Percentiles rank a stretch among this genome's conserved stretches.
Evolutionary conservation across 37 sponge, comb jelly and placozoan genomes (phyloP).

Genomic region (Diacarnus erythraeanus): DNA sequence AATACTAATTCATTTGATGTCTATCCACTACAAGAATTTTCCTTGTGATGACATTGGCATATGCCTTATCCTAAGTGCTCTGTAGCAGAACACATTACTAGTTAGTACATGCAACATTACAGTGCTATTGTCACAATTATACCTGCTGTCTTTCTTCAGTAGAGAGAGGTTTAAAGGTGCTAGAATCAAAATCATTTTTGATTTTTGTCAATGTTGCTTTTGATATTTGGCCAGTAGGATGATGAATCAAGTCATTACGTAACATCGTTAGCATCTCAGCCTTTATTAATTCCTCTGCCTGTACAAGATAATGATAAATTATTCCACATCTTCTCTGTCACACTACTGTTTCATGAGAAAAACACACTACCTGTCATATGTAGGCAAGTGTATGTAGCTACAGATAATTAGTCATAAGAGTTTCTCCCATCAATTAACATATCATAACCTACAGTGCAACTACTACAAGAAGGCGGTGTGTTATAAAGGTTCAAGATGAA

Average conservation of each 20-base stretch:
- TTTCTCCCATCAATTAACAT: too few relatives aligned
- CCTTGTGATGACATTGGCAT: too few relatives aligned
- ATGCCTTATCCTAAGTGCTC: too few relatives aligned
- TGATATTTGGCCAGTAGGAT: slow-evolving; percentile 36
- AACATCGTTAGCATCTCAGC: slow-evolving; percentile 86
- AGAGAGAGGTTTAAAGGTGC: slow-evolving; percentile 37
- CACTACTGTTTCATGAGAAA: not conserved
- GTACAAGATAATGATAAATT: not conserved
- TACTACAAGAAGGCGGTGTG: too few relatives aligned
- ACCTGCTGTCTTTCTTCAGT: slow-evolving; percentile 74
- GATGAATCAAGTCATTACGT: slow-evolving; percentile 81
- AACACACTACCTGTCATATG: not conserved
- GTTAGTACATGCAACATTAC: too few relatives aligned
- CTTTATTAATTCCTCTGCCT: slow-evolving; percentile 95
- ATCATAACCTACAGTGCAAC: too few relatives aligned
- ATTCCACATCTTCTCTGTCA: not conserved
- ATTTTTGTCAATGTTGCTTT: slow-evolving; percentile 36
- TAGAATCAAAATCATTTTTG: slow-evolving; percentile 56
- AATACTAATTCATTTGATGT: too few relatives aligned
- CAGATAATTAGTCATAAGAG: too few relatives aligned
- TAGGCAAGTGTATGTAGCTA: too few relatives aligned
- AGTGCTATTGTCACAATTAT: not conserved
- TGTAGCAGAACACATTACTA: too few relatives aligned
- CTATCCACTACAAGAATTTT: too few relatives aligned
- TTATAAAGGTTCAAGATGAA: too few relatives aligned